Evolutionary conservation across 2,888 invertebrate genomes (phyloP).

Genomic region (Deilephila porcellus): DNA sequence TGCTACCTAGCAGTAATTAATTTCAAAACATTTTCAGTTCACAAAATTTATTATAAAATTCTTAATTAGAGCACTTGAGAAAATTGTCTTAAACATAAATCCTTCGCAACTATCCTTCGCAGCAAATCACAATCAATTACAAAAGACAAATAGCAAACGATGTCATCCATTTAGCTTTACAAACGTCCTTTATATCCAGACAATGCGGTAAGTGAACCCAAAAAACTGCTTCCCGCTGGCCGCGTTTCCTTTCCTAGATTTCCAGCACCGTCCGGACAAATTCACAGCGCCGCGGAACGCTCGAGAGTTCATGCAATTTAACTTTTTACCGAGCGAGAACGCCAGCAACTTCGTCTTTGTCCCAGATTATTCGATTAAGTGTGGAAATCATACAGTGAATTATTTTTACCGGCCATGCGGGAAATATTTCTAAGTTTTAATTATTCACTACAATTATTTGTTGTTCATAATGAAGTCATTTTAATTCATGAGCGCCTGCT

Average conservation of each 20-base stretch:
- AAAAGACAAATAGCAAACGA: neutral
- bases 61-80: too few species aligned
- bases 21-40: too few species aligned
- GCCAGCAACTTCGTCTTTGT: conserved; percentile 62
- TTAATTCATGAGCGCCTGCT: too few species aligned
- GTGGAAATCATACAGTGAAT: conserved; percentile 50
- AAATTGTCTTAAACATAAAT: too few species aligned
- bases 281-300: conserved; percentile 45
- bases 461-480: neutral
- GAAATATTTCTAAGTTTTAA: neutral
- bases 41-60: too few species aligned
- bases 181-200: conserved; percentile 17
- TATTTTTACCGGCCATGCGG: neutral
- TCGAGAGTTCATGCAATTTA: conserved; percentile 64
- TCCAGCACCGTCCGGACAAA: conserved; percentile 47
- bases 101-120: too few species aligned
- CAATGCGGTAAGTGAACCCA: conserved; percentile 25
- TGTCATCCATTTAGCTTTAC: conserved; percentile 1
- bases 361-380: conserved; percentile 63
- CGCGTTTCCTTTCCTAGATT: conserved; percentile 29
- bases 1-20: too few species aligned
- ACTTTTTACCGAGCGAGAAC: conserved; percentile 64
- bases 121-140: neutral
- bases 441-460: neutral
- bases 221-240: conserved; percentile 31